phyloP scores from a whole-genome alignment of 2,888 invertebrate species.

The Leuctra nigra region DNA sequence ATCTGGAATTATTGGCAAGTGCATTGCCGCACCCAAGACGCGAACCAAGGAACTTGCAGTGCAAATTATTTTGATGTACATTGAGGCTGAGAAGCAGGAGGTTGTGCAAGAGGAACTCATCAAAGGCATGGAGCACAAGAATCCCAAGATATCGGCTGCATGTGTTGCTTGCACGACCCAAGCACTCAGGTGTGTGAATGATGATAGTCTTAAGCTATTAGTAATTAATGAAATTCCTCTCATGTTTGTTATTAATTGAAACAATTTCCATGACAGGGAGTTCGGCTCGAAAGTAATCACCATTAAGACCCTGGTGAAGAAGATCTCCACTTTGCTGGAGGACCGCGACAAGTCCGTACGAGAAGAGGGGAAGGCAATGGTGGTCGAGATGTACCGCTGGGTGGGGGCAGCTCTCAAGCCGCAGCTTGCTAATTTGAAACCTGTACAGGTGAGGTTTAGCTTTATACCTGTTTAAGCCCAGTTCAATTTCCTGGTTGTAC shows the following conservation, averaged over 20 bases:
- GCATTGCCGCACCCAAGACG: conserved; percentile 83
- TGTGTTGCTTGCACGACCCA: conserved; percentile 69
- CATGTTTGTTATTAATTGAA: too few relatives aligned
- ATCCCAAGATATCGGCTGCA: conserved; percentile 89
- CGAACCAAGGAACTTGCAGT: conserved; percentile 87
- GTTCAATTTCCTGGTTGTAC: too few relatives aligned
- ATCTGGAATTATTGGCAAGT: conserved; percentile 82
- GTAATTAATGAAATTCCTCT: too few relatives aligned
- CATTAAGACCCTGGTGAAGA: conserved; percentile 84
- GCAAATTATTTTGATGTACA: conserved; percentile 86
- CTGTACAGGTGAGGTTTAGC: conserved; percentile 67
- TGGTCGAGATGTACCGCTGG: conserved; percentile 93
- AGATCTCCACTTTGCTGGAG: conserved; percentile 73
- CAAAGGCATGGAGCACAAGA: conserved; percentile 92
- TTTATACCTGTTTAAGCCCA: too few relatives aligned
- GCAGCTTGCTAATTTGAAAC: conserved; percentile 78
- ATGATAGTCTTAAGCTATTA: too few relatives aligned
- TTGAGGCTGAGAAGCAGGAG: conserved; percentile 95
- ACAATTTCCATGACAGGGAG: too few relatives aligned
- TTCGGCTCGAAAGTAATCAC: conserved; percentile 90
- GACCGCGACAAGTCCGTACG: conserved; percentile 88
- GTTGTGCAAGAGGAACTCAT: conserved; percentile 81
- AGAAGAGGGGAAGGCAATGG: conserved; percentile 85
- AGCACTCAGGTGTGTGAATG: conserved; percentile 58
- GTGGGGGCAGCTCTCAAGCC: conserved; percentile 75